Evolutionary conservation across 2,113 vertebrate species (phyloP).

Genomic region (Manacus vitellinus): DNA sequence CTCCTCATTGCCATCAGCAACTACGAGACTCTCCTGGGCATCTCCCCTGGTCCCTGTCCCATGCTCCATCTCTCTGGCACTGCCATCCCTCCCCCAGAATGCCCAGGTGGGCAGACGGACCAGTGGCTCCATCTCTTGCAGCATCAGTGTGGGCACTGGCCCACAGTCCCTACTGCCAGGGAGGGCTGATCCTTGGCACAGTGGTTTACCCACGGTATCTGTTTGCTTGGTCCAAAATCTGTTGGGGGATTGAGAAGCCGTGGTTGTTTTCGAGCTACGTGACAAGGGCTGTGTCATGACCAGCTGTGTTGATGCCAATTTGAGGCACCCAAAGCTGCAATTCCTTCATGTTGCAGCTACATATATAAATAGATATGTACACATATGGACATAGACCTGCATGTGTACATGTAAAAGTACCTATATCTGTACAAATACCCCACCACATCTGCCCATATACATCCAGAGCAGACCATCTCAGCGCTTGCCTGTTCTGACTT

Average conservation of each 20-base stretch:
- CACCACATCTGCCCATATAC: fast-evolving
- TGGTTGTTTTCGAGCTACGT: not conserved
- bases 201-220: not conserved
- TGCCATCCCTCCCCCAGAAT: not conserved
- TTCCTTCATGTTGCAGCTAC: not conserved
- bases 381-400: not conserved
- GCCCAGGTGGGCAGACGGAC: not conserved
- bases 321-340: not conserved
- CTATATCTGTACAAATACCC: fast-evolving
- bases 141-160: not conserved
- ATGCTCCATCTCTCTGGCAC: fast-evolving
- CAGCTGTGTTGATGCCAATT: not conserved
- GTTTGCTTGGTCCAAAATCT: not conserved
- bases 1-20: not conserved
- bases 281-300: not conserved
- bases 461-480: not conserved
- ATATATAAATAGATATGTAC: fast-evolving
- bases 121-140: fast-evolving
- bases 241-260: not conserved
- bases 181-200: not conserved
- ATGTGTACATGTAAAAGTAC: fast-evolving
- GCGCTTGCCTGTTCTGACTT: not conserved
- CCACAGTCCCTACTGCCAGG: not conserved
- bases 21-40: not conserved
- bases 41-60: not conserved